These are phyloP conservation scores for Liodrosophila aerea DNA, from an alignment of 2,888 invertebrate species.

Conservation along the genomic window DNA sequence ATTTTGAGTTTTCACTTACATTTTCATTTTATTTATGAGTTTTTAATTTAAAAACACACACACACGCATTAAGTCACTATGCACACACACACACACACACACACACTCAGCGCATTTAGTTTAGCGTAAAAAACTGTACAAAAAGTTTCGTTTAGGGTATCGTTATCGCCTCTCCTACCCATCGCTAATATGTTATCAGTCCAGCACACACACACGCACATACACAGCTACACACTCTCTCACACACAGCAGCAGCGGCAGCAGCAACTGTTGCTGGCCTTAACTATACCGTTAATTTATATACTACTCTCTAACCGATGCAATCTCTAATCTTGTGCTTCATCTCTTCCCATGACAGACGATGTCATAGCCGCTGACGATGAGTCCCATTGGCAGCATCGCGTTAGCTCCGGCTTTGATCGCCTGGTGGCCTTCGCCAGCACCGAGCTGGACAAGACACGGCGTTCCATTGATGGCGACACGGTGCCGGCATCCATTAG, in stretches of 20 bases:
- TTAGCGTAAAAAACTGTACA: too few species aligned
- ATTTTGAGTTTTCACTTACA: constrained; percentile 29
- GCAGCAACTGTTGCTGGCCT: constrained; percentile 18
- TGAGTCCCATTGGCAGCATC: constrained; percentile 95
- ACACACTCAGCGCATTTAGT: constrained; percentile 17
- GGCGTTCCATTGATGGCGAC: constrained; percentile 91
- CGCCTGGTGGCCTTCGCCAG: constrained; percentile 96
- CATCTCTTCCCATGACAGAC: constrained; percentile 62
- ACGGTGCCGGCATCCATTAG: constrained; percentile 83
- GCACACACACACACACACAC: constrained; percentile 12
- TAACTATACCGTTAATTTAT: not conserved
- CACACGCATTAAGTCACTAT: constrained; percentile 13
- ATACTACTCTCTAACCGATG: not conserved
- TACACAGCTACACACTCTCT: constrained; percentile 12
- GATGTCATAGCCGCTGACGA: constrained; percentile 86
- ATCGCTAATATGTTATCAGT: not conserved
- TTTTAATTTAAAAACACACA: constrained; percentile 29
- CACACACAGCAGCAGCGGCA: constrained; percentile 7
- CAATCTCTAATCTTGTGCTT: constrained; percentile 19
- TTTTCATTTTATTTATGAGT: constrained; percentile 45
- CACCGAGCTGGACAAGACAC: constrained; percentile 93
- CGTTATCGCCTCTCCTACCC: not conserved
- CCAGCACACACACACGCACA: constrained; percentile 6
- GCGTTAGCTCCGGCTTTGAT: constrained; percentile 96
- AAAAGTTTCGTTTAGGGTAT: too few species aligned